These are phyloP conservation scores for Ligdia adustata DNA, from an alignment of 2,888 invertebrate genomes.

Conservation along the genomic window DNA sequence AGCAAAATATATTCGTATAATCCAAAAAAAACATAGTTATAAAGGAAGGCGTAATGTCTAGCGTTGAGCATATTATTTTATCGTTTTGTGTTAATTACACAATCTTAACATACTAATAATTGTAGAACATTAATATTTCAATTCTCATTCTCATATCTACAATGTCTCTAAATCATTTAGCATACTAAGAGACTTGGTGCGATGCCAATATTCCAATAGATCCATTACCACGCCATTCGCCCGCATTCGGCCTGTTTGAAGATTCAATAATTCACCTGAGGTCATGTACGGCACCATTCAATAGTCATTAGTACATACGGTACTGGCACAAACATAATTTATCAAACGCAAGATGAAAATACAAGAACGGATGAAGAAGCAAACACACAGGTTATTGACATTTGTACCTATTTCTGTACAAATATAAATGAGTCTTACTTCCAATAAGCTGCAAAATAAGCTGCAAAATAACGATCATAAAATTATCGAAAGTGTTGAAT, in stretches of 20 bases:
- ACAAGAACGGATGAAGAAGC: slow-evolving; percentile 15
- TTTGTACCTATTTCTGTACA: slow-evolving; percentile 9
- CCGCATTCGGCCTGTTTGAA: slow-evolving; percentile 24
- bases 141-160: too few species aligned
- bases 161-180: too few species aligned
- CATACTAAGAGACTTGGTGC: slow-evolving; percentile 7
- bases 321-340: slow-evolving; percentile 38
- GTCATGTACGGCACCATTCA: slow-evolving; percentile 43
- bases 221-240: slow-evolving; percentile 25
- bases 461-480: neutral
- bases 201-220: slow-evolving; percentile 14
- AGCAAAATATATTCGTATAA: too few species aligned
- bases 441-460: neutral
- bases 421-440: neutral
- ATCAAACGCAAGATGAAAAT: slow-evolving; percentile 16
- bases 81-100: too few species aligned
- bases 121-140: too few species aligned
- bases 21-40: too few species aligned
- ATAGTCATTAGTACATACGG: slow-evolving; percentile 42
- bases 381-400: slow-evolving; percentile 16
- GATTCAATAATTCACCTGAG: slow-evolving; percentile 35
- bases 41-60: too few species aligned
- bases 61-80: too few species aligned
- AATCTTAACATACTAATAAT: too few species aligned
- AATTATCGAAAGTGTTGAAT: neutral